Base-by-base conservation (phyloP, 2,888 invertebrate species). In the Chloroclystis v-ata region DNA sequence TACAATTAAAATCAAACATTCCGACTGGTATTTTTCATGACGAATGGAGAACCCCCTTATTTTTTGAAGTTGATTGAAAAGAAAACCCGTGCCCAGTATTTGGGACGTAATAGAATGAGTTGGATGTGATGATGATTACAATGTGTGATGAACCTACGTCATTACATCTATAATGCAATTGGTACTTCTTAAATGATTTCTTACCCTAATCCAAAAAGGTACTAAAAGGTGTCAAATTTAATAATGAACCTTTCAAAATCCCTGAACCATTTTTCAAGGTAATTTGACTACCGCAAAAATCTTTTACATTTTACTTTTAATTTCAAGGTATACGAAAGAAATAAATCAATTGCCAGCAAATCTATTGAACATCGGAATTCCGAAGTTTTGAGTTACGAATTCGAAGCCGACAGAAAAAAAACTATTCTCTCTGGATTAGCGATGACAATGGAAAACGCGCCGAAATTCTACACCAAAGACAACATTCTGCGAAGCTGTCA, bases 361-460 rank as follows among this genome's bases (percentile, higher is more conserved):
- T 33, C 20, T 41, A 41, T 43, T 50, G 49, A 43, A 43, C 25
- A 46, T 50, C n/a, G 46, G 49, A 56, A 56, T 54, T 53, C 44
- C 50, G 52, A 53, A 57, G 56, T 61, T 57, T 63, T 59, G 57
- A 50, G 50, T 63, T 64, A 59, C 64, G 28, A 51, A 52, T 37
- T 20, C 35, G 8, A 35, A 20, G 42, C 37, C 47, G 44, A 49
- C 58, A 49, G 57, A 62, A 67, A 64, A 65, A 61, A 62, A 49
- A 24, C 46, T 20, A 66, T 71, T 68, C 59, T 62, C 63, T 56
- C 29, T 57, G 67, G 71, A 72, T 71, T 72, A 71, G 59, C 59
- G 54, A 42, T 54, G 52, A 69, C 67, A 69, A 70, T 57, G 54
- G 64, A 61, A 47, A 49, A 32, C 45, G 51, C 53, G 54, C 30